phyloP scores from a whole-genome alignment of 2,797 vertebrate genomes.

The Oreonectes daqikongensis region DNA sequence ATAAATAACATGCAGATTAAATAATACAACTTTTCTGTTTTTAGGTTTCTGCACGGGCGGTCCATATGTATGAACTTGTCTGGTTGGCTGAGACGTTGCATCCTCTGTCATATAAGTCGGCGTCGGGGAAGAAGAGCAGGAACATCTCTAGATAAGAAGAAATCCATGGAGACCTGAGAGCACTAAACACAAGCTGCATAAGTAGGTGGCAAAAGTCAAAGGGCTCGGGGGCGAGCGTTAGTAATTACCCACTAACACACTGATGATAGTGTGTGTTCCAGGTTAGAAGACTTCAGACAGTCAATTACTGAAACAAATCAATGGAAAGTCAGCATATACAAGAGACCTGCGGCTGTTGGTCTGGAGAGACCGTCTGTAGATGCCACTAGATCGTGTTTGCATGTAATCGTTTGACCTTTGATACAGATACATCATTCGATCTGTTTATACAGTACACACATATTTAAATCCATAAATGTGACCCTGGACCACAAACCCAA shows the following conservation, averaged over 20 bases:
- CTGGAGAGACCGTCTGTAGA: background rate
- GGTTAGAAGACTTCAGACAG: conserved; percentile 52
- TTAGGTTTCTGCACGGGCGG: background rate
- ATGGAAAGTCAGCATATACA: conserved; percentile 42
- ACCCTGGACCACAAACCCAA: too few species aligned
- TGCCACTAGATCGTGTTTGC: conserved; percentile 18
- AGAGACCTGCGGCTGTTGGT: conserved; percentile 31
- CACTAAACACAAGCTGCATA: background rate
- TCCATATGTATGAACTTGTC: background rate
- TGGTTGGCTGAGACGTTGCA: background rate
- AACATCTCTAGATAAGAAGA: background rate
- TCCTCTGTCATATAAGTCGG: background rate
- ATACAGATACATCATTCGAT: background rate
- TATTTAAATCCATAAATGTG: too few species aligned
- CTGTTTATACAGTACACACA: background rate
- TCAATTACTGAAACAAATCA: conserved; percentile 54
- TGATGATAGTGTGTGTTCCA: conserved; percentile 50
- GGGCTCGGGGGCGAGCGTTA: conserved; percentile 38
- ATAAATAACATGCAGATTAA: conserved; percentile 6
- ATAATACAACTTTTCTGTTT: background rate
- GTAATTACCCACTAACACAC: conserved; percentile 49
- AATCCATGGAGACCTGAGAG: background rate
- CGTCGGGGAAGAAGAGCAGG: background rate
- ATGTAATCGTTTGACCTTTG: conserved; percentile 3
- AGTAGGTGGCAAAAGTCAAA: conserved; percentile 38